Conservation (phyloP, 2,113 vertebrate species). For the Rynchops niger region DNA sequence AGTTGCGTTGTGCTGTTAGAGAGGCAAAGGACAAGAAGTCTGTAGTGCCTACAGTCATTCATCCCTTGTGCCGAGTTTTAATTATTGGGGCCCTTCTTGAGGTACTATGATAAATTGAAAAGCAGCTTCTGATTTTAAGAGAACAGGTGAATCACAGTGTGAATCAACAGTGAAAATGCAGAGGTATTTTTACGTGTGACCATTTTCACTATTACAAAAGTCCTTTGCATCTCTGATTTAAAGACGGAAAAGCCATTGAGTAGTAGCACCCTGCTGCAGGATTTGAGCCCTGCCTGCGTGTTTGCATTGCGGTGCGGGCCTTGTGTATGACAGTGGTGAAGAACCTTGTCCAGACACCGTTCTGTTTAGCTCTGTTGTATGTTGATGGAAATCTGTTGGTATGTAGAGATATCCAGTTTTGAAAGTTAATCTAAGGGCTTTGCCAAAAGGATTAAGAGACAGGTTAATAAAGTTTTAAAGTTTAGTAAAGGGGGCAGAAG, state of each 20-base stretch:
- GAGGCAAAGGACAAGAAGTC: neutral
- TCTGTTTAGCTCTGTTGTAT: neutral
- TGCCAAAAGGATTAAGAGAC: neutral
- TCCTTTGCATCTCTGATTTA: neutral
- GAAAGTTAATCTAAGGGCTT: neutral
- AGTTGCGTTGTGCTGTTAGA: neutral
- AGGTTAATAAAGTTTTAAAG: neutral
- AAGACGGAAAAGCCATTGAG: neutral
- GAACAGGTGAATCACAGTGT: neutral
- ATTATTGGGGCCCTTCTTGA: neutral
- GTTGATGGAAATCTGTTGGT: neutral
- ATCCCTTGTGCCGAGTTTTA: neutral
- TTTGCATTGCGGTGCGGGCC: neutral
- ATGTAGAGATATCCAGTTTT: accelerated
- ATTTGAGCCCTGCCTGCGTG: neutral
- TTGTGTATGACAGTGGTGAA: neutral
- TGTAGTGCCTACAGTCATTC: neutral
- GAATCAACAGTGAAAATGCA: neutral
- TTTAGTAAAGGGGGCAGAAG: neutral
- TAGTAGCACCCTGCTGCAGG: neutral
- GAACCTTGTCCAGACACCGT: neutral
- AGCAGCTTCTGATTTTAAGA: neutral
- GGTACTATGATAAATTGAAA: neutral
- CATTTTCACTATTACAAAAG: neutral
- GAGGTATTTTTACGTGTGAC: neutral